phyloP scores from a whole-genome alignment of 1,140 invertebrate species.

The Myzus persicae region DNA sequence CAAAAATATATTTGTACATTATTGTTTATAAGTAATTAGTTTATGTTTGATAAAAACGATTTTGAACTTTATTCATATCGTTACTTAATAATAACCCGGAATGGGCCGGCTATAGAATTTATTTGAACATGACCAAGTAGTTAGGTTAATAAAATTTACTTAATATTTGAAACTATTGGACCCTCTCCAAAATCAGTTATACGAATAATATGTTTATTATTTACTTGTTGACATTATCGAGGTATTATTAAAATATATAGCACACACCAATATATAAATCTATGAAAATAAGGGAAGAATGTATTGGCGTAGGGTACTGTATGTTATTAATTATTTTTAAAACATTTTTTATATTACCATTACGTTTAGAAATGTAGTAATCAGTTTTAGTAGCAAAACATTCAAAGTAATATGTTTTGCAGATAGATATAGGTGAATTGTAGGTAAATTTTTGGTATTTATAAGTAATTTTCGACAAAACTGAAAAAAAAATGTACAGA shows the following conservation, averaged over 20 bases:
- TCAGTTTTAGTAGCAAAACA: neutral
- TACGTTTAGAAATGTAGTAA: neutral
- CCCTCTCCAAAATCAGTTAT: neutral
- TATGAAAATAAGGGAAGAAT: neutral
- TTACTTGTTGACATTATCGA: neutral
- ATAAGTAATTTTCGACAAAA: neutral
- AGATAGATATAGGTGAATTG: neutral
- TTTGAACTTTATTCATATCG: neutral
- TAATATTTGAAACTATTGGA: neutral
- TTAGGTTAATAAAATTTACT: neutral
- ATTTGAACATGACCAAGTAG: neutral
- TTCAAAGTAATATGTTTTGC: neutral
- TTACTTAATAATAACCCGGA: neutral
- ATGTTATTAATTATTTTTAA: too few relatives aligned
- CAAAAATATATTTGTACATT: neutral
- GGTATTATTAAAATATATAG: neutral
- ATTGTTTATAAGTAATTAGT: neutral
- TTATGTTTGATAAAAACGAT: neutral
- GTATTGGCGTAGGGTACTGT: neutral
- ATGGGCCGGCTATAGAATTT: neutral
- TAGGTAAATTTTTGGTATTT: neutral
- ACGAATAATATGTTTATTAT: neutral
- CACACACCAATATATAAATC: neutral
- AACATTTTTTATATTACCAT: neutral
- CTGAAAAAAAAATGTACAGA: neutral